Percentiles rank a stretch among this genome's conserved stretches.
These are phyloP conservation scores for Aquatica leii DNA, from an alignment of 2,888 invertebrate genomes.

Conservation along the genomic window DNA sequence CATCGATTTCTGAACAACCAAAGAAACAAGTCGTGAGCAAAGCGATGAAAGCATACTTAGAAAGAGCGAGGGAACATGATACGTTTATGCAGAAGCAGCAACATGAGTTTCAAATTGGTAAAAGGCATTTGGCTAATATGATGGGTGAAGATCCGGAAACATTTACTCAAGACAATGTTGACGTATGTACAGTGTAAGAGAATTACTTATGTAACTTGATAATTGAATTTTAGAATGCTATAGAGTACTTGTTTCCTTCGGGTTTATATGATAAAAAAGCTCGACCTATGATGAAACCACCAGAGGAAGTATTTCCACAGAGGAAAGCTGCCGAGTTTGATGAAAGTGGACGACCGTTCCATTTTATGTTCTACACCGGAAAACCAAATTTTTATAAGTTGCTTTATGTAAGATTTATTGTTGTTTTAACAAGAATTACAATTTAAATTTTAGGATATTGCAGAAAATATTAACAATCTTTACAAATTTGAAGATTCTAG, in stretches of 20 bases:
- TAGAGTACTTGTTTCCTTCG: conserved; percentile 95
- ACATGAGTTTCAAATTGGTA: conserved; percentile 88
- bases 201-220: conserved; percentile 2
- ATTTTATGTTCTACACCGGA: conserved; percentile 91
- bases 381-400: conserved; percentile 85
- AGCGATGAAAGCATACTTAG: conserved; percentile 90
- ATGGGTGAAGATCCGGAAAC: conserved; percentile 94
- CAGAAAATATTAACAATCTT: conserved; percentile 72
- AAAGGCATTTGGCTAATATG: conserved; percentile 96
- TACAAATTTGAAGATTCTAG: conserved; percentile 77
- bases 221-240: conserved; percentile 68
- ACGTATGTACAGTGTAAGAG: conserved; percentile 63
- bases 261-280: conserved; percentile 87
- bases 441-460: conserved; percentile 67
- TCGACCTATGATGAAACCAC: conserved; percentile 89
- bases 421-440: conserved; percentile 17
- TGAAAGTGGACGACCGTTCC: conserved; percentile 87
- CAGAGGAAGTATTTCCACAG: conserved; percentile 84
- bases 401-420: conserved; percentile 71
- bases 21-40: conserved; percentile 75
- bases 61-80: conserved; percentile 82
- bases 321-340: conserved; percentile 91
- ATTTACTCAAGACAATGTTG: conserved; percentile 87
- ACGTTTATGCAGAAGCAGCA: conserved; percentile 82
- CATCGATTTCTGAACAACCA: background rate